Conservation (phyloP, 2,888 invertebrate species). For the Cephus runcator region DNA sequence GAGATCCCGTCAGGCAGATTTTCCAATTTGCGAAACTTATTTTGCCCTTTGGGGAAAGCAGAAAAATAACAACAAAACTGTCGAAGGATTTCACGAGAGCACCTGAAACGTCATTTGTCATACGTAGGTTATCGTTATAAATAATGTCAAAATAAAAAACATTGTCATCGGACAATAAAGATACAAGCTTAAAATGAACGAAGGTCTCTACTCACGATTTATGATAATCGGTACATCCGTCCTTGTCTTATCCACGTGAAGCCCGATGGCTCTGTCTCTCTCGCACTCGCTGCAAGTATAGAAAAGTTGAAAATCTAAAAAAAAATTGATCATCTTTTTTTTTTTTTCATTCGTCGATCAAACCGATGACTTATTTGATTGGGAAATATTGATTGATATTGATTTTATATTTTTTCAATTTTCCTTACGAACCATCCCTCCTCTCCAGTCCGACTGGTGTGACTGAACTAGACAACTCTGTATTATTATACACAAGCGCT, state of each 20-base stretch:
- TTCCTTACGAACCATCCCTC: background rate
- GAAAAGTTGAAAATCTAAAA: background rate
- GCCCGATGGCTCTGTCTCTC: too few relatives aligned
- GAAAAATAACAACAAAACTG: background rate
- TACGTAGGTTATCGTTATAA: too few relatives aligned
- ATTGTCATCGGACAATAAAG: too few relatives aligned
- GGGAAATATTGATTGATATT: background rate
- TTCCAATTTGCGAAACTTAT: background rate
- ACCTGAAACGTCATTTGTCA: background rate
- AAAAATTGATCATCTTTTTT: background rate
- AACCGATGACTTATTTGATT: background rate
- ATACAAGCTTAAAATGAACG: too few relatives aligned
- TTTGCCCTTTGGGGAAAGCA: background rate
- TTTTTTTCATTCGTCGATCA: background rate
- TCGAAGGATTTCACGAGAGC: background rate
- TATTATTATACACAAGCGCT: background rate
- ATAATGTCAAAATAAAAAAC: too few relatives aligned
- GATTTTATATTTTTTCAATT: background rate
- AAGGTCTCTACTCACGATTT: too few relatives aligned
- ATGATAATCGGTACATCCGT: too few relatives aligned
- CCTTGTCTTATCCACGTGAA: too few relatives aligned
- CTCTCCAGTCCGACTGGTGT: background rate
- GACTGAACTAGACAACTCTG: background rate
- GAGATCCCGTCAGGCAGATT: background rate
- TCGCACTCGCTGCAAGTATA: too few relatives aligned